Percentiles rank a stretch among this genome's conserved stretches.
Conservation (phyloP, 2,888 invertebrate species). For the Myopa testacea region DNA sequence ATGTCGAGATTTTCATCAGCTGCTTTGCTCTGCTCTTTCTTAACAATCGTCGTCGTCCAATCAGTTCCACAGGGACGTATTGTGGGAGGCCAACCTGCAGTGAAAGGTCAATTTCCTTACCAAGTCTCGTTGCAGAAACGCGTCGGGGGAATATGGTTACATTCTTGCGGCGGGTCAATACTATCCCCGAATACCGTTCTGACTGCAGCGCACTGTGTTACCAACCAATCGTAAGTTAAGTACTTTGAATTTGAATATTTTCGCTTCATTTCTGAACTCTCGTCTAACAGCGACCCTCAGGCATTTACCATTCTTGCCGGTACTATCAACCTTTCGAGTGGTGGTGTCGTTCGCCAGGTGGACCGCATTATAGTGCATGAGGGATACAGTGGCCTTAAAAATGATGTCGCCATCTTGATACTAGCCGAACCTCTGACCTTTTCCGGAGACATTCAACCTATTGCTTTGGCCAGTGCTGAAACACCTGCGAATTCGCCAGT, state of each 20-base stretch:
- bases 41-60: background rate
- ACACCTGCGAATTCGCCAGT: slow-evolving; percentile 52
- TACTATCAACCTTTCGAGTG: slow-evolving; percentile 53
- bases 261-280: background rate
- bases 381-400: slow-evolving; percentile 52
- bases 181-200: slow-evolving; percentile 55
- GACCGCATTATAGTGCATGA: slow-evolving; percentile 55
- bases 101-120: slow-evolving; percentile 63
- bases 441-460: slow-evolving; percentile 53
- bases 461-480: slow-evolving; percentile 52
- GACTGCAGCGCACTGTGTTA: slow-evolving; percentile 65
- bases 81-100: slow-evolving; percentile 63
- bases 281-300: slow-evolving; percentile 30
- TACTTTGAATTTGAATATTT: background rate
- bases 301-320: slow-evolving; percentile 44
- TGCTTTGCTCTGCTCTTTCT: background rate
- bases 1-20: background rate
- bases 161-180: slow-evolving; percentile 62
- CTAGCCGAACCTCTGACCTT: slow-evolving; percentile 53
- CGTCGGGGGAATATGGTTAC: slow-evolving; percentile 47
- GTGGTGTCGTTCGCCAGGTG: slow-evolving; percentile 56
- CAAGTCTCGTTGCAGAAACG: slow-evolving; percentile 64
- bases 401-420: slow-evolving; percentile 58
- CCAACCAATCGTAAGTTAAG: background rate
- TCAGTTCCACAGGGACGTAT: slow-evolving; percentile 42